phyloP scores from a whole-genome alignment of 2,113 vertebrate species.

The Macaca fascicularis region DNA sequence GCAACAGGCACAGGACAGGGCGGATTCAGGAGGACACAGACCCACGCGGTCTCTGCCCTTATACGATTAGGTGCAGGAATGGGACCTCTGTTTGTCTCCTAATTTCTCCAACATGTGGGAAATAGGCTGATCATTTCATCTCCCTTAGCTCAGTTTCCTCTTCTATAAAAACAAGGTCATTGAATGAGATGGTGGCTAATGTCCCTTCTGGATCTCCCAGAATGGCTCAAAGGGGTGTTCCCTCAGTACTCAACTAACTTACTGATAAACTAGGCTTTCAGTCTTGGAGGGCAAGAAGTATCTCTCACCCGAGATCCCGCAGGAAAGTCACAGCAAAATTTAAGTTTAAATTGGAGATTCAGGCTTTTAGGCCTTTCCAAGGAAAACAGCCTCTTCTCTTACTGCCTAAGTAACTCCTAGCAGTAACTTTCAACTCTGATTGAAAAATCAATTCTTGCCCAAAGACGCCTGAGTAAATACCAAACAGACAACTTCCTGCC shows the following conservation, averaged over 20 bases:
- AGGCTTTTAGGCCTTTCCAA: background rate
- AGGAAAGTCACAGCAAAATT: background rate
- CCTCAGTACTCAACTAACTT: background rate
- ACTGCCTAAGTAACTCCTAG: background rate
- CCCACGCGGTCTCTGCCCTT: background rate
- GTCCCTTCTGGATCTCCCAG: background rate
- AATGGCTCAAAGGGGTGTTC: background rate
- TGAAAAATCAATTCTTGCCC: constrained; percentile 3
- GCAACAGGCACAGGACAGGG: background rate
- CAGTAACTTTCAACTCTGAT: background rate
- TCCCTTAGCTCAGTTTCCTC: background rate
- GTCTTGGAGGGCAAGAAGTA: background rate
- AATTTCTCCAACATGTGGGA: background rate
- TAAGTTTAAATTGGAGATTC: background rate
- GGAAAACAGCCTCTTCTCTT: background rate
- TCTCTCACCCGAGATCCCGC: background rate
- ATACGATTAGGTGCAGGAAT: accelerated
- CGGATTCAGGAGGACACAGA: background rate
- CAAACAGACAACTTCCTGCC: constrained; percentile 31
- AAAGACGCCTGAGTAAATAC: background rate
- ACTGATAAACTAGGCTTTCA: background rate
- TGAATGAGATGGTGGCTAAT: background rate
- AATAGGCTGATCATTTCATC: background rate
- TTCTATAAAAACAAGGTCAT: background rate
- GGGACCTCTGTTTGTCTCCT: background rate